Conservation (phyloP, 2,888 invertebrate species). For the Calliopum simillimum region DNA sequence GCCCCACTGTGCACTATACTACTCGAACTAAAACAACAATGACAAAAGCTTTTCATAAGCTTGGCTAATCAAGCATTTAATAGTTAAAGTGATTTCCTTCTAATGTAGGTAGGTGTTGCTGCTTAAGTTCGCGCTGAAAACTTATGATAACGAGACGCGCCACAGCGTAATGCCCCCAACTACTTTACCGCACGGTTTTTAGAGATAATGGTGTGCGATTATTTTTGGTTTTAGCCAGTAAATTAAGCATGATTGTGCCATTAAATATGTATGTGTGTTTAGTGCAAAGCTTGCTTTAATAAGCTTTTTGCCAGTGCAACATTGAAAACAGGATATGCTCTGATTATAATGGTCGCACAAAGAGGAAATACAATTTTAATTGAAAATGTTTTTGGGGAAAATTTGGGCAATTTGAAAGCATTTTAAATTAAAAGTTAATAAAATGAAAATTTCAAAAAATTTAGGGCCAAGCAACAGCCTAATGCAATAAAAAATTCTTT, state of each 20-base stretch:
- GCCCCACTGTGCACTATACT: too few species aligned
- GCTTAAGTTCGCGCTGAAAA: background rate
- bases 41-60: background rate
- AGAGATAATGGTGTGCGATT: background rate
- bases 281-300: slow-evolving; percentile 9
- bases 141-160: background rate
- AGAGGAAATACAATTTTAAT: background rate
- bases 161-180: too few species aligned
- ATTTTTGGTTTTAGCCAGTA: background rate
- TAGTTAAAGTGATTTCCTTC: background rate
- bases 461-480: background rate
- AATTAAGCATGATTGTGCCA: background rate
- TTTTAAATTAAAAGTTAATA: background rate
- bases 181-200: background rate
- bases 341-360: background rate
- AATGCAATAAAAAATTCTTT: slow-evolving; percentile 9
- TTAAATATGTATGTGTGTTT: background rate
- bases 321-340: background rate
- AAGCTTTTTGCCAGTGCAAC: background rate
- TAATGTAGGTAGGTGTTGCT: too few species aligned
- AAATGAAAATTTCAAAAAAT: background rate
- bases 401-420: background rate
- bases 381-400: background rate
- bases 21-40: too few species aligned
- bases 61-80: slow-evolving; percentile 21